These are phyloP conservation scores for Tuta absoluta DNA, from an alignment of 2,888 invertebrate genomes.

Conservation along the genomic window DNA sequence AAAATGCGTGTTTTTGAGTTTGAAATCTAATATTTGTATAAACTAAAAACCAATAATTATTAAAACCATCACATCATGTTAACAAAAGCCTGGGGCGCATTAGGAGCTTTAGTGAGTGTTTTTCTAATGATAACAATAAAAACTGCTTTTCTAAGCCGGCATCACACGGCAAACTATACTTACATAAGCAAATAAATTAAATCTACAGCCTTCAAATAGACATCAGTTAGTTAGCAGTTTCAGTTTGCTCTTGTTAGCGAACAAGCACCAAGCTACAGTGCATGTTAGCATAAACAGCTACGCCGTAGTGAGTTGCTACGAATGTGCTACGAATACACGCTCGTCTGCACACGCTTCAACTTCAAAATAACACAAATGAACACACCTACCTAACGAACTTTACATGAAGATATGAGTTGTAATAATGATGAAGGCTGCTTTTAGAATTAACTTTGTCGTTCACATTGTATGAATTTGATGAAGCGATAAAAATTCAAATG, in stretches of 20 bases:
- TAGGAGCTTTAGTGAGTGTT: too few species aligned
- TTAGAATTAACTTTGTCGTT: too few species aligned
- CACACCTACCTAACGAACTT: not conserved
- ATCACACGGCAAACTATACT: too few species aligned
- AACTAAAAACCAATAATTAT: too few species aligned
- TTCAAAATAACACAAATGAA: constrained; percentile 5
- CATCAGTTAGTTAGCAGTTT: constrained; percentile 17
- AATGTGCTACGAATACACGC: not conserved
- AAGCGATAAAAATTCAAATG: constrained; percentile 70
- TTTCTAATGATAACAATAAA: too few species aligned
- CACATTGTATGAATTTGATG: constrained; percentile 51
- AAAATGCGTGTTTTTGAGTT: too few species aligned
- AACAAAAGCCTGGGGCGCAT: too few species aligned
- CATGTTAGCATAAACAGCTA: not conserved
- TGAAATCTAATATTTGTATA: too few species aligned
- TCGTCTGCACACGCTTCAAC: not conserved
- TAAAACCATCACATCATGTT: too few species aligned
- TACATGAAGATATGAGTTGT: not conserved
- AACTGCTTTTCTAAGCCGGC: too few species aligned
- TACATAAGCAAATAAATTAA: too few species aligned
- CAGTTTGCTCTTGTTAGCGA: constrained; percentile 17
- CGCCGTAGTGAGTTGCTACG: not conserved
- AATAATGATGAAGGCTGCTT: not conserved
- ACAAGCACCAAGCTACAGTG: not conserved
- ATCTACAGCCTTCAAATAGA: not conserved